Evolutionary conservation across 2,888 invertebrate genomes (phyloP).

Genomic region (Torymus auratus): DNA sequence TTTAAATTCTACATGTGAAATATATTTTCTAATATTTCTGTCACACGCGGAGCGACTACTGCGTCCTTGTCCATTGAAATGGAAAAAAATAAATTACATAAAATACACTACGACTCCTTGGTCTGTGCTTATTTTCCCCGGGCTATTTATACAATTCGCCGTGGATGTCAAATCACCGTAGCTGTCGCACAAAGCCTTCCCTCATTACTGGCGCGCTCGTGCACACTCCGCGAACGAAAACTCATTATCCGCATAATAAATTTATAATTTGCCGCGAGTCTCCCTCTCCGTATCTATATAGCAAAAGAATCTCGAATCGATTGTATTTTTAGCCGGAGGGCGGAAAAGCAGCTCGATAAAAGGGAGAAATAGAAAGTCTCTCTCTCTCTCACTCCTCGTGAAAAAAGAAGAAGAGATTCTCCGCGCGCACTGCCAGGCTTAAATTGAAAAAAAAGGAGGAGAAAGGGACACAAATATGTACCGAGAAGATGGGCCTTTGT

Average conservation of each 20-base stretch:
- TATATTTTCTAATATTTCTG: no score
- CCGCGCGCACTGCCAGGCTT: conserved; percentile 26
- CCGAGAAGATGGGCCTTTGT: conserved; percentile 54
- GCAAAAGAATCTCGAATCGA: conserved; percentile 46
- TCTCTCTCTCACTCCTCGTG: no score
- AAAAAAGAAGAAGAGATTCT: conserved; percentile 1
- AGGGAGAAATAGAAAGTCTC: conserved; percentile 9
- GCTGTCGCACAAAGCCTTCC: not conserved
- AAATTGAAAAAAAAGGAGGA: conserved; percentile 48
- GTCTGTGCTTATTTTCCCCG: no score
- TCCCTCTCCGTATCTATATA: not conserved
- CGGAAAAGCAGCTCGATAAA: conserved; percentile 41
- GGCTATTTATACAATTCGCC: no score
- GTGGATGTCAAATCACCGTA: no score
- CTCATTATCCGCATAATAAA: conserved; percentile 49
- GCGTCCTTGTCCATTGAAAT: no score
- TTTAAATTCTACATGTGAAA: no score
- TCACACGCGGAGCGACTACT: no score
- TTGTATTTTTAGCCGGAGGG: conserved; percentile 43
- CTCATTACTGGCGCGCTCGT: conserved; percentile 10
- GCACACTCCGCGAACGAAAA: conserved; percentile 11
- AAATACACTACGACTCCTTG: no score
- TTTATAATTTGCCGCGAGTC: conserved; percentile 46
- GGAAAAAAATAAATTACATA: no score
- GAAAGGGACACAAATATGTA: conserved; percentile 53